Evolutionary conservation across 2,113 vertebrate species (phyloP).

Genomic region (Tragelaphus strepsiceros): DNA sequence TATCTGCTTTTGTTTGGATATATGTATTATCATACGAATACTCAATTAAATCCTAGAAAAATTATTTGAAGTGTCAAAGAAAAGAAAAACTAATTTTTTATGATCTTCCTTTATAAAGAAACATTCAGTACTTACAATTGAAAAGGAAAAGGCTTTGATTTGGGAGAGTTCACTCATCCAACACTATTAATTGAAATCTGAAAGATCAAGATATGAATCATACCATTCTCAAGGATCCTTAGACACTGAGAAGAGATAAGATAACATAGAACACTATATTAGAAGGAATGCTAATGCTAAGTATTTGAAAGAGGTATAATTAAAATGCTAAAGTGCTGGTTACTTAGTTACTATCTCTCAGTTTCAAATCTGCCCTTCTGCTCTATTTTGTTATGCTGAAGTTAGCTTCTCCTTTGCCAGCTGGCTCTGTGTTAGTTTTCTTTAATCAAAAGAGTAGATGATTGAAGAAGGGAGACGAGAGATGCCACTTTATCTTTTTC

Average conservation of each 20-base stretch:
- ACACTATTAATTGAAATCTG: constrained; percentile 27
- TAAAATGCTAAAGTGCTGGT: neutral
- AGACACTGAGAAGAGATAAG: neutral
- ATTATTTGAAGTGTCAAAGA: constrained; percentile 22
- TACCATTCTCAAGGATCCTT: neutral
- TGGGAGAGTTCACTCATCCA: constrained; percentile 5
- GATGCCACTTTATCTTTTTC: neutral
- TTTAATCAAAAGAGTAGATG: neutral
- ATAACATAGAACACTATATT: neutral
- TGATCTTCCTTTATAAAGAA: constrained; percentile 36
- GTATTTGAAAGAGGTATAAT: constrained; percentile 3
- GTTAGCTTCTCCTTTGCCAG: neutral
- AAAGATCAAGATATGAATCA: constrained; percentile 23
- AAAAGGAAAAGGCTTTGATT: constrained; percentile 43
- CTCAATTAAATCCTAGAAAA: constrained; percentile 31
- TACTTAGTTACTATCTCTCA: neutral
- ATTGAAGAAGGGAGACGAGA: neutral
- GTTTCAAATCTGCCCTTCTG: neutral
- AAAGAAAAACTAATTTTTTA: constrained; percentile 37
- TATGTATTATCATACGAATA: neutral
- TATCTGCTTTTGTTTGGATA: constrained; percentile 27
- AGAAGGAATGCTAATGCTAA: neutral
- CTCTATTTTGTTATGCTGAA: neutral
- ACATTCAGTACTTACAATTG: constrained; percentile 12
- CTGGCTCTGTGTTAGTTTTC: neutral